These are phyloP conservation scores for Alexandromys fortis DNA, from an alignment of 2,113 vertebrate species.

Conservation along the genomic window DNA sequence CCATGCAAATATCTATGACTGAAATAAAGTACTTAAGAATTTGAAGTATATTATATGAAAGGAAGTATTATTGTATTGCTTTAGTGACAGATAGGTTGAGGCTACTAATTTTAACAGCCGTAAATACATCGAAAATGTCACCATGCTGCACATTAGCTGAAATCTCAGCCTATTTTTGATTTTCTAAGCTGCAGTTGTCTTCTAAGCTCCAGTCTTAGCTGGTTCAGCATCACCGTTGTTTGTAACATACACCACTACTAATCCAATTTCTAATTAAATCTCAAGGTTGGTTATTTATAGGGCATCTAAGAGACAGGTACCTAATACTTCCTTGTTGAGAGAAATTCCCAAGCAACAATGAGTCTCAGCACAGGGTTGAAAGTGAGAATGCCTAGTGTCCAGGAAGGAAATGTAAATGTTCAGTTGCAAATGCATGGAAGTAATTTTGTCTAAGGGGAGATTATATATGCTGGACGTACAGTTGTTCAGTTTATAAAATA, in stretches of 20 bases:
- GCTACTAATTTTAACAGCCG: conserved; percentile 18
- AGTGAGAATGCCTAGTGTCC: not conserved
- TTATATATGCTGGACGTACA: not conserved
- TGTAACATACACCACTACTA: not conserved
- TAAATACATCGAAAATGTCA: conserved; percentile 17
- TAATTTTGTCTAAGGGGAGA: not conserved
- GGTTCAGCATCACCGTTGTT: not conserved
- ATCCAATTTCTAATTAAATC: not conserved
- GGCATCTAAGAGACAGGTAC: not conserved
- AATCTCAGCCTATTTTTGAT: not conserved
- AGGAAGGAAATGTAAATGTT: not conserved
- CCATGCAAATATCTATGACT: conserved; percentile 39
- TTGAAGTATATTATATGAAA: conserved; percentile 17
- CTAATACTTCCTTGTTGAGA: not conserved
- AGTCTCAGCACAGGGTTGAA: not conserved
- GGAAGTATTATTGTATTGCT: conserved; percentile 21
- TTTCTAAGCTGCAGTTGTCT: conserved; percentile 15
- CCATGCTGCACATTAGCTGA: not conserved
- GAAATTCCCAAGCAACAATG: not conserved
- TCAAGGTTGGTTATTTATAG: not conserved
- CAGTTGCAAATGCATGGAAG: not conserved
- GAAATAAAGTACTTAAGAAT: conserved; percentile 19
- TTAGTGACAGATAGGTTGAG: not conserved
- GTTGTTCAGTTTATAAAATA: not conserved
- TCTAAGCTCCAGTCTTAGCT: conserved; percentile 9